These are phyloP conservation scores for Lamellibrachia satsuma DNA, from an alignment of 2,888 invertebrate genomes.

Conservation along the genomic window DNA sequence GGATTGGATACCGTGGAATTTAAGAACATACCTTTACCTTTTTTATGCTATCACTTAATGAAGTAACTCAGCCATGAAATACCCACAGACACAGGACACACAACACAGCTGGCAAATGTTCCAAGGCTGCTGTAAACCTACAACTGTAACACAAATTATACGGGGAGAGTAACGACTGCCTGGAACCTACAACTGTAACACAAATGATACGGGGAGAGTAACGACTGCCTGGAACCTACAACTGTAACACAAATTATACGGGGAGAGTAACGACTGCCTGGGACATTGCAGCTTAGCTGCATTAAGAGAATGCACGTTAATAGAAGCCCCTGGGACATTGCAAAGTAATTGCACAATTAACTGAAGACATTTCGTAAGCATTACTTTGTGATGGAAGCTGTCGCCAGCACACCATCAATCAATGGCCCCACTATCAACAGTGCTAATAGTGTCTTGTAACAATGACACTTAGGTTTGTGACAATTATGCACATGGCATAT, in stretches of 20 bases:
- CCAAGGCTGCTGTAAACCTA: background rate
- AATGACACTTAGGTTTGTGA: background rate
- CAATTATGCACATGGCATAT: background rate
- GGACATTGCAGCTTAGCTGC: background rate
- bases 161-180: background rate
- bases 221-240: background rate
- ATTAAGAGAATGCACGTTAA: background rate
- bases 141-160: background rate
- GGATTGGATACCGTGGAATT: too few species aligned
- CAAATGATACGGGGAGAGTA: background rate
- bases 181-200: background rate
- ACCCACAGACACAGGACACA: background rate
- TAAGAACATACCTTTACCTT: too few species aligned
- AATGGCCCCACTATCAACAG: background rate
- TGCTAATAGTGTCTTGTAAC: background rate
- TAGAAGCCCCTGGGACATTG: background rate
- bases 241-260: background rate
- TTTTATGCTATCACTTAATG: background rate
- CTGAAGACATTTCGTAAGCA: background rate
- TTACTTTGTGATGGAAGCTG: background rate
- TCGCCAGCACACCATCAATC: background rate
- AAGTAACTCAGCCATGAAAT: background rate
- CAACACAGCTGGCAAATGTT: background rate
- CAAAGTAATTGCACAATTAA: slow-evolving; percentile 17
- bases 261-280: background rate